Evolutionary conservation across 2,797 vertebrate genomes (phyloP), one percentile per base, ranked within the genome.

Genomic region (Pipistrellus kuhlii): DNA sequence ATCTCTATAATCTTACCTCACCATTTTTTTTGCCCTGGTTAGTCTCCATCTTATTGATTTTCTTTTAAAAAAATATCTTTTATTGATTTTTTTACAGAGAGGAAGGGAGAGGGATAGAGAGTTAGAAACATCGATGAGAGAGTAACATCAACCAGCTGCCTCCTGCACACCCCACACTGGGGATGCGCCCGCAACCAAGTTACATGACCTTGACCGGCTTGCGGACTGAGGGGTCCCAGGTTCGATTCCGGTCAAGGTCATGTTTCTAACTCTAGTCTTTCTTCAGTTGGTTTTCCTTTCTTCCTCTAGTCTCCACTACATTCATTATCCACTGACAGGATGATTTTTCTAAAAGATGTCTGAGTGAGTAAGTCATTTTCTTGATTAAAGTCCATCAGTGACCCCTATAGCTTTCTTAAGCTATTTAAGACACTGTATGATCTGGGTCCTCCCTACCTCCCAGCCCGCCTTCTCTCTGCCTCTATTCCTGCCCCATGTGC

Each of bases 301-400:
- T 88, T 72, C n/a, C 59, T 59, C 21, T n/a, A 25, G 20, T 86
- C 66, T 77, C 6, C 6, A 21, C 32, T 93, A 18, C 21, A 57
- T 64, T 88, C 32, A 51, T 84, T 81, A 44, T 83, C 13, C 27
- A 84, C 18, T 89, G 73, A 8, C 1, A 80, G 41, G 25, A 76
- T 84, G 66, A 55, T 21, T 90, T 95, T 90, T 73, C 30, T 62
- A 66, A 82, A 85, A 72, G 27, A 18, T 41, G 15, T 71, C 73
- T 88, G 68, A 69, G 38, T 88, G 68, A 69, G 38, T n/a, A n/a
- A 48, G 41, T 27, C 10, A 76, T 83, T 84, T 91, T 89, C 10
- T 46, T 84, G 51, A 77, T 83, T 86, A 64, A 46, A 72, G 30
- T 84, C 13, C 1, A 30, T 55, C 27, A 53, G 1, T 57, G 41